Evolutionary conservation across 2,797 vertebrate genomes (phyloP), one percentile per base, ranked within the genome.

Genomic region (Micropoecilia bifurca): DNA sequence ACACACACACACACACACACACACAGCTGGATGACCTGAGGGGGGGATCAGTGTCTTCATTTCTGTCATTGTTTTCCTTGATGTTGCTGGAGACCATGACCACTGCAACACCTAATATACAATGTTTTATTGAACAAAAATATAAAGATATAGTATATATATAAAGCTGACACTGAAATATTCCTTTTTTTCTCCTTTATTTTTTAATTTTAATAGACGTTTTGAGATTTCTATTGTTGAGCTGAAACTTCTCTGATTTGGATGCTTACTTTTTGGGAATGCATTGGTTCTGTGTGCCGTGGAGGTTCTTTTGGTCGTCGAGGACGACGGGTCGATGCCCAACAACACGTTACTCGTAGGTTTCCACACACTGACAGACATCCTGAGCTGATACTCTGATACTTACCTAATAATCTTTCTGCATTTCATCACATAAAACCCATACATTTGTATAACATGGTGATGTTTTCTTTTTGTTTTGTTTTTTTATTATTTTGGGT

Each of bases 81-180:
- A 87, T 83, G 93, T 93, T 91, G 89, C 93, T 83, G 57, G 90
- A 88, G 91, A 92, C 91, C 92, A 68, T 82, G 30, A 92, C 86
- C 88, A 84, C 75, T 83, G 90, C 90, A 91, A 91, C 90, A 78
- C 82, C 39, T 80, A 76, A 87, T 87, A 90, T 90, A 83, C 79
- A 75, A 89, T 87, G 82, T 88, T 90, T 89, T 85, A 89, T 88
- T 91, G 88, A 90, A 92, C 87, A 91, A 92, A 92, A 91, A 87
- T 94, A 94, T 93, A 94, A 91, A 96, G 92, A 95, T 94, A 95
- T 93, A 96, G 95, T 94, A 93, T 94, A 95, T 94, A 93, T 94
- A 95, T 94, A 93, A 87, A 92, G 92, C 89, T 92, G 90, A 93
- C 89, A 88, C 90, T 91, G 90, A 91, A 91, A 89, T 93, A 91